Percentiles rank a stretch among this genome's conserved stretches.
Conservation (phyloP, 2,797 vertebrate species). For the Phrynocephalus vlangalii region DNA sequence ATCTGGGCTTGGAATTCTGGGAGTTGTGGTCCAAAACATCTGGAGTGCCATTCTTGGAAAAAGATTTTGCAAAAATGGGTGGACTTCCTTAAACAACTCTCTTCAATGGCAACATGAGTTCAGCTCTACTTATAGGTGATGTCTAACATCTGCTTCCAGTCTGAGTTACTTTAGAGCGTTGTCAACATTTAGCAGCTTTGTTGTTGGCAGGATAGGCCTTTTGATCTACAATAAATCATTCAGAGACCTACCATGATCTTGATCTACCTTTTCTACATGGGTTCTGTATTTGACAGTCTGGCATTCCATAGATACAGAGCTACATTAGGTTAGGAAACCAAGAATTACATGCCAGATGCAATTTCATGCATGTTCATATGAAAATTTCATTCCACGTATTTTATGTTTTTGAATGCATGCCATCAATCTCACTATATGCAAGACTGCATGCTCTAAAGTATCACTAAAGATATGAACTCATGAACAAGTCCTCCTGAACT, state of each 20-base stretch:
- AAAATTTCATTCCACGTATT: not conserved
- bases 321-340: not conserved
- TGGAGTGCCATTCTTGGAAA: no score
- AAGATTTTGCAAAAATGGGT: no score
- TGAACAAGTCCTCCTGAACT: not conserved
- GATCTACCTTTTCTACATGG: not conserved
- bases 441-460: not conserved
- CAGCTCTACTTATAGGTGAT: no score
- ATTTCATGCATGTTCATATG: no score
- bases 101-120: no score
- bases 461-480: not conserved
- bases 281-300: not conserved
- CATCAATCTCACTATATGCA: no score
- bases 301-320: not conserved
- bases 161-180: not conserved
- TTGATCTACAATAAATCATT: not conserved
- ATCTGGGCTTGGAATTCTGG: no score
- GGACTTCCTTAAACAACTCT: no score
- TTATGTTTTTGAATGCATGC: not conserved
- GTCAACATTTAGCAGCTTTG: not conserved
- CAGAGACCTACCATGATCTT: not conserved
- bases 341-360: not conserved
- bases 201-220: not conserved
- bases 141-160: no score
- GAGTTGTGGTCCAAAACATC: no score